Conservation (phyloP, 2,888 invertebrate species). For the Carpatolechia fugitivella region DNA sequence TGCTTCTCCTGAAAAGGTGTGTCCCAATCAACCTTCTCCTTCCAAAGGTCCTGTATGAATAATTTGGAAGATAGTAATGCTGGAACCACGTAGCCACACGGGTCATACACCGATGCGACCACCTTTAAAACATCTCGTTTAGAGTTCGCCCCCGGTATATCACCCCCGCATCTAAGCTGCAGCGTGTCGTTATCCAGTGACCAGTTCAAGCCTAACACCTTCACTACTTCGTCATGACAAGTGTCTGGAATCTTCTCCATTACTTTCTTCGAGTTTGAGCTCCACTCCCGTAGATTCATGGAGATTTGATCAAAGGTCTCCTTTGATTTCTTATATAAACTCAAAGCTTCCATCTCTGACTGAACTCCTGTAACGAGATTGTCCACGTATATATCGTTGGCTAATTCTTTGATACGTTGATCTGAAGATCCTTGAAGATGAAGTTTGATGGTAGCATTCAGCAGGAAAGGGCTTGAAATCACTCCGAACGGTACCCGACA, state of each 20-base stretch:
- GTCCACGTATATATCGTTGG: conserved; percentile 12
- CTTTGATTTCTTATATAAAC: neutral
- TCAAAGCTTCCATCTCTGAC: neutral
- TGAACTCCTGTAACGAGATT: neutral
- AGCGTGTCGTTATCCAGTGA: neutral
- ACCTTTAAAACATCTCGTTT: conserved; percentile 15
- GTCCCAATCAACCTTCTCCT: conserved; percentile 17
- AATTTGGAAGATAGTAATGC: conserved; percentile 15
- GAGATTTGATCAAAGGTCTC: neutral
- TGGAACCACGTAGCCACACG: conserved; percentile 19
- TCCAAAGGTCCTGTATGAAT: conserved; percentile 16
- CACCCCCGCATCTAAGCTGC: neutral
- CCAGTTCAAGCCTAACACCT: neutral
- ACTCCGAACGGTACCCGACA: conserved; percentile 16
- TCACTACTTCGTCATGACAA: neutral
- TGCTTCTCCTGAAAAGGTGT: neutral
- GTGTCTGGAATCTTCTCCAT: neutral
- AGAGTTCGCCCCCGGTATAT: neutral
- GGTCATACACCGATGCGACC: conserved; percentile 20
- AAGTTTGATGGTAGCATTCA: conserved; percentile 16
- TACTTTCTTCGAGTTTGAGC: conserved; percentile 1
- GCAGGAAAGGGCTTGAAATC: conserved; percentile 16
- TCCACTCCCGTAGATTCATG: conserved; percentile 12
- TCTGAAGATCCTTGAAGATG: conserved; percentile 8
- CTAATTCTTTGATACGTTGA: neutral